Evolutionary conservation across 2,113 vertebrate species (phyloP).

Genomic region (Gallinago paraguaiae): DNA sequence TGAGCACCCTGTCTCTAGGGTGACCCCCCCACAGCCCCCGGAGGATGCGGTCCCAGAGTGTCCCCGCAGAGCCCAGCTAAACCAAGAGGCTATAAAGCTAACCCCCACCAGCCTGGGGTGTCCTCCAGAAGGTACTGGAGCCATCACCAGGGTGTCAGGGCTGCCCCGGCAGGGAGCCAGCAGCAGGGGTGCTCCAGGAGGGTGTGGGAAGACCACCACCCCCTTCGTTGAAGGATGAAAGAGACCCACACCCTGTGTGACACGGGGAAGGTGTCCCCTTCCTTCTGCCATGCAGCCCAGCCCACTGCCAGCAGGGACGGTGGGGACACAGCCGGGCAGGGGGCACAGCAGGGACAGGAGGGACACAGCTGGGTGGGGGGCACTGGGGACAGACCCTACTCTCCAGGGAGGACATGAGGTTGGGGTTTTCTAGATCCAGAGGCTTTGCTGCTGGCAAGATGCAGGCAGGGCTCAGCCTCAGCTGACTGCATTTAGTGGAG

Average conservation of each 20-base stretch:
- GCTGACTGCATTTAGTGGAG: background rate
- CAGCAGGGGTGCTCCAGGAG: background rate
- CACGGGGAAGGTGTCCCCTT: accelerated
- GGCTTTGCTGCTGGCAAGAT: background rate
- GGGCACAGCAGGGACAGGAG: background rate
- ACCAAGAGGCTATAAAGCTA: background rate
- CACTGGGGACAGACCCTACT: background rate
- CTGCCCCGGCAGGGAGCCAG: background rate
- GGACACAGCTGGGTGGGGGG: accelerated
- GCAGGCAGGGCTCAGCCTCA: background rate
- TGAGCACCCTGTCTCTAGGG: background rate
- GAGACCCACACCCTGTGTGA: accelerated
- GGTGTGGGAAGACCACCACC: accelerated
- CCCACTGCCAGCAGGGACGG: background rate
- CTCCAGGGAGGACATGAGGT: accelerated
- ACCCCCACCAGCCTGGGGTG: background rate
- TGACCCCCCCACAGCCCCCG: background rate
- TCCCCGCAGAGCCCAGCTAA: background rate
- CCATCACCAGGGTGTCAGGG: background rate
- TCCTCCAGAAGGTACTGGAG: background rate
- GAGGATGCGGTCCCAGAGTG: background rate
- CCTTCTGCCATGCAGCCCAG: background rate
- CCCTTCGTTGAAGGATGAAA: accelerated
- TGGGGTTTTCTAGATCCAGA: background rate
- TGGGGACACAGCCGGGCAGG: background rate